Conservation (phyloP, 2,113 vertebrate species). For the Petroica traversi region DNA sequence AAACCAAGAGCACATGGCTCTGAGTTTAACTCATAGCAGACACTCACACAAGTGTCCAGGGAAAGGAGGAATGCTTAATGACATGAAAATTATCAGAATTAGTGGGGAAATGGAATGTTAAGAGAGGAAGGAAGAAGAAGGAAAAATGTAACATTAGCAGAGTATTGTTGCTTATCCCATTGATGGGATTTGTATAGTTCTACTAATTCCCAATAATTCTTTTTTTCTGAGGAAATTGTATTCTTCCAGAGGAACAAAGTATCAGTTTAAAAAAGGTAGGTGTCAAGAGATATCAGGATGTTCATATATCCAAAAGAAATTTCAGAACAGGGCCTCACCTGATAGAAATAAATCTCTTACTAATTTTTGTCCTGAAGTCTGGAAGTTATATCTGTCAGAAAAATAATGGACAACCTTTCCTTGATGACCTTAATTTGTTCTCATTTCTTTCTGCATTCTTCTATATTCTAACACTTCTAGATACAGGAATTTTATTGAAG, state of each 20-base stretch:
- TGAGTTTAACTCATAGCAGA: neutral
- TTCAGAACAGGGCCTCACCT: neutral
- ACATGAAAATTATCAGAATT: neutral
- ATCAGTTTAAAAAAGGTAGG: neutral
- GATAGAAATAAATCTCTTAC: neutral
- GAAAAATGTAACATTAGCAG: neutral
- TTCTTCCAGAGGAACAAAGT: neutral
- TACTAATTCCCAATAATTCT: neutral
- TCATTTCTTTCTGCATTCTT: neutral
- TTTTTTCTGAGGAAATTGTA: neutral
- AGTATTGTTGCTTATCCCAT: neutral
- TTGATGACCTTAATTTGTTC: neutral
- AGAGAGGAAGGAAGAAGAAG: neutral
- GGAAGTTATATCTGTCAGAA: neutral
- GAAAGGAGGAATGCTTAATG: neutral
- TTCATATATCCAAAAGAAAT: neutral
- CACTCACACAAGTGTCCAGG: neutral
- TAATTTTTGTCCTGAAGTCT: neutral
- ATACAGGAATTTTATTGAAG: neutral
- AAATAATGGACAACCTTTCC: neutral
- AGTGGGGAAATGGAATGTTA: neutral
- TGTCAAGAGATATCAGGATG: neutral
- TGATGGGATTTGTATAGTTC: neutral
- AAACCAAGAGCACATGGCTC: neutral
- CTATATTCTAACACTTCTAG: neutral